Evolutionary conservation across 2,113 vertebrate genomes (phyloP).

Genomic region (Arothron firmamentum): DNA sequence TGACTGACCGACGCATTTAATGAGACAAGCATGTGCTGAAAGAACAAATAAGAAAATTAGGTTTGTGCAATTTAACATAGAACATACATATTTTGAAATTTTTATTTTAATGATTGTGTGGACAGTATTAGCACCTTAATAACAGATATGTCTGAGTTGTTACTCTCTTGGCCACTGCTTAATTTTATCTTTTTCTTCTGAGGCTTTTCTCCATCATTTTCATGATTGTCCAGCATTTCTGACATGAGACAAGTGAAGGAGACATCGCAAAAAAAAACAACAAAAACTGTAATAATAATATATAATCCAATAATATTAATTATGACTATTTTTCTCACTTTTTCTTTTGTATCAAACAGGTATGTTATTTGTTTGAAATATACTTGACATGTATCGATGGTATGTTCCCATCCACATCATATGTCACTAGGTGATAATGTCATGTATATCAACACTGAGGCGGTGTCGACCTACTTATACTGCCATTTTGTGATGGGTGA

Average conservation of each 20-base stretch:
- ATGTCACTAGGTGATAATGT: too few species aligned
- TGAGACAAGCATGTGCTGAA: conserved; percentile 86
- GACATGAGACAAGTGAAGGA: conserved; percentile 38
- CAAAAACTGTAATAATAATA: too few species aligned
- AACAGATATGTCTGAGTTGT: conserved; percentile 84
- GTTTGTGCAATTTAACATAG: not conserved
- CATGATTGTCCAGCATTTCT: conserved; percentile 90
- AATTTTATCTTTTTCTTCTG: conserved; percentile 86
- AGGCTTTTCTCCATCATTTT: conserved; percentile 83
- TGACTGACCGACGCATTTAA: conserved; percentile 91
- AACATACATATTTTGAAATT: not conserved
- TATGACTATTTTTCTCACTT: too few species aligned
- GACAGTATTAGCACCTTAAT: conserved; percentile 80
- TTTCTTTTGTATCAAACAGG: too few species aligned
- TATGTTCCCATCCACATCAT: too few species aligned
- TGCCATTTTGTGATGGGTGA: too few species aligned
- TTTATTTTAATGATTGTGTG: not conserved
- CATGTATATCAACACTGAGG: too few species aligned
- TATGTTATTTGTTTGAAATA: too few species aligned
- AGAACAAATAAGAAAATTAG: conserved; percentile 9
- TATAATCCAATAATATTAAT: too few species aligned
- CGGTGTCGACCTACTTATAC: too few species aligned
- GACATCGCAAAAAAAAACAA: conserved; percentile 10
- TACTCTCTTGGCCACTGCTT: conserved; percentile 86
- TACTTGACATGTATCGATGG: too few species aligned